These are phyloP conservation scores for Drosophila virilis DNA, from an alignment of 1,140 invertebrate species.

Conservation along the genomic window DNA sequence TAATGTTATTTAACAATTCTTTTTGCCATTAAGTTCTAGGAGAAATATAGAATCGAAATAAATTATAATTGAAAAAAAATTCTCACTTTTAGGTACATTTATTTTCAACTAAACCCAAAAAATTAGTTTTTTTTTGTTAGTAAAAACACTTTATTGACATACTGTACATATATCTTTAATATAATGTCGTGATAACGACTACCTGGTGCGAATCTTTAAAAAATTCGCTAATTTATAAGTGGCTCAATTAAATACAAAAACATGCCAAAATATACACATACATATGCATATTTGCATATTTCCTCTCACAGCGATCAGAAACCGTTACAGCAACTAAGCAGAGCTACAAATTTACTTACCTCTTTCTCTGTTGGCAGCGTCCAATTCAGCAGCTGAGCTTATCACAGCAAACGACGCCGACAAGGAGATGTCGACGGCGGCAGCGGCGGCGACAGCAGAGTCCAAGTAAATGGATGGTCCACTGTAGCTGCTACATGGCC, in stretches of 20 bases:
- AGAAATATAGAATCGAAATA: too few relatives aligned
- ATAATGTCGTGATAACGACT: too few relatives aligned
- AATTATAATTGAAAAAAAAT: too few relatives aligned
- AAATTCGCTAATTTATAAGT: neutral
- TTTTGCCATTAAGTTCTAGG: too few relatives aligned
- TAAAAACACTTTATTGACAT: too few relatives aligned
- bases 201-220: too few relatives aligned
- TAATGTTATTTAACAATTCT: too few relatives aligned
- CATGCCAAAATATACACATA: neutral
- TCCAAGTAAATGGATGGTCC: conserved; percentile 34
- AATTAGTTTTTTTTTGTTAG: too few relatives aligned
- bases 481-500: conserved; percentile 30
- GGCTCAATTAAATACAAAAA: neutral
- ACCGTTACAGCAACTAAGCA: conserved; percentile 5
- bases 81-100: too few relatives aligned
- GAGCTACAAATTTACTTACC: conserved; percentile 26
- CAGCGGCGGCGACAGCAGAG: conserved; percentile 14
- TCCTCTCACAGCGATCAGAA: conserved; percentile 20
- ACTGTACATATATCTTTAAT: too few relatives aligned
- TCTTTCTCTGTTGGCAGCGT: conserved; percentile 24
- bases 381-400: conserved; percentile 27
- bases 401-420: conserved; percentile 29
- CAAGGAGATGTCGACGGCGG: conserved; percentile 8
- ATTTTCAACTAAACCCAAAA: too few relatives aligned
- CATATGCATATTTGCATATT: neutral